Conservation (phyloP, 2,113 vertebrate species). For the Amblyornis subalaris region DNA sequence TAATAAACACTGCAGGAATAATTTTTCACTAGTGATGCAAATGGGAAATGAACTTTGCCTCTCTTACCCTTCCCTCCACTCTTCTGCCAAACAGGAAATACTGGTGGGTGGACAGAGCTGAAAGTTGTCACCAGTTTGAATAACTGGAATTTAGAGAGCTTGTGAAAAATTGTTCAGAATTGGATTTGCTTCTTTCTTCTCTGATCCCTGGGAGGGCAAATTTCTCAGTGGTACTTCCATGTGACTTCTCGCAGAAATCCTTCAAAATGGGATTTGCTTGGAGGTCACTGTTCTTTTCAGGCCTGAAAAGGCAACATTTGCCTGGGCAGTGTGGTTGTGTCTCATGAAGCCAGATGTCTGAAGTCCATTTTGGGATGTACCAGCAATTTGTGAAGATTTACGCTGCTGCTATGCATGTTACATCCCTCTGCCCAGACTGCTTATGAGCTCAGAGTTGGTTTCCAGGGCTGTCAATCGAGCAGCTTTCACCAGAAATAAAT, state of each 20-base stretch:
- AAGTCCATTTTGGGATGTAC: background rate
- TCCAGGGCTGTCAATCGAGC: background rate
- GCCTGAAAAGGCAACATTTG: background rate
- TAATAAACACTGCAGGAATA: background rate
- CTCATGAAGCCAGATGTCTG: background rate
- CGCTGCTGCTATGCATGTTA: background rate
- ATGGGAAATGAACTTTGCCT: background rate
- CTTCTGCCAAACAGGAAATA: background rate
- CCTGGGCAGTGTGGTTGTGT: background rate
- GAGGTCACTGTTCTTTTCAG: accelerated
- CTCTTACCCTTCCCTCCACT: background rate
- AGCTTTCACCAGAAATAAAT: slow-evolving; percentile 21
- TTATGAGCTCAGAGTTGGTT: background rate
- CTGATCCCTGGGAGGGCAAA: background rate
- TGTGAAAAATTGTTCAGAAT: background rate
- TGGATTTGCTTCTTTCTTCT: background rate
- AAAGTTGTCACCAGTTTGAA: background rate
- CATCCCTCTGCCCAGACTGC: background rate
- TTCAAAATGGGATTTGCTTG: background rate
- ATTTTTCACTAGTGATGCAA: background rate
- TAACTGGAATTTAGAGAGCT: background rate
- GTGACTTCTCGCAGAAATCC: background rate
- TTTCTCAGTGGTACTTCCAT: background rate
- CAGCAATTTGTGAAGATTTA: background rate
- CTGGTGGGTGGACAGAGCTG: background rate